These are phyloP conservation scores for Euglossa dilemma DNA, from an alignment of 1,140 invertebrate genomes.

Conservation along the genomic window DNA sequence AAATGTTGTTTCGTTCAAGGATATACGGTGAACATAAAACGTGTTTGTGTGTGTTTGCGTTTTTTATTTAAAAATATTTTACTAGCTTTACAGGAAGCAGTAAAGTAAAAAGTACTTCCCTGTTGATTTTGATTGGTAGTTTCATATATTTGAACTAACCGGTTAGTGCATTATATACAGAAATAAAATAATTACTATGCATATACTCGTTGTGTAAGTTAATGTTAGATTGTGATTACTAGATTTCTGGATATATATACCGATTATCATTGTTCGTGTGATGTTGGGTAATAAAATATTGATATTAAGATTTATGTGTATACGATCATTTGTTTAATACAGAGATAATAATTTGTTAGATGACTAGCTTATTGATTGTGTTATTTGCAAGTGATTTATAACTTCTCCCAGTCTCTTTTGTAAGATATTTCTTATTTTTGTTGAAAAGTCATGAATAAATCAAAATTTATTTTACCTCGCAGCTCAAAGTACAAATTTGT, in stretches of 20 bases:
- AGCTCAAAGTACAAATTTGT: no score
- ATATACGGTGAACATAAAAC: not conserved
- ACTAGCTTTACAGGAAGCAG: not conserved
- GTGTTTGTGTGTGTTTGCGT: not conserved
- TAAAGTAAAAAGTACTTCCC: not conserved
- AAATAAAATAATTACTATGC: not conserved
- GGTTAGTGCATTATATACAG: not conserved
- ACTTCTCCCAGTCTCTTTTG: no score
- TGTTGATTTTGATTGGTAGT: not conserved
- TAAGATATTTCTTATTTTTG: no score
- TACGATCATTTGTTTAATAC: not conserved
- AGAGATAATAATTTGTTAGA: not conserved
- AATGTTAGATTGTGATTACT: not conserved
- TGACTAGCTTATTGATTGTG: not conserved
- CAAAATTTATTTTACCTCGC: no score
- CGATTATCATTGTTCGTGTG: not conserved
- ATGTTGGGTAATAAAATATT: not conserved
- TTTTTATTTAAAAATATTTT: not conserved
- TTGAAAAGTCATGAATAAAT: no score
- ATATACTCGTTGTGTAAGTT: not conserved
- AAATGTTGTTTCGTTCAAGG: not conserved
- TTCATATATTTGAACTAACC: not conserved
- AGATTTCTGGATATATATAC: not conserved
- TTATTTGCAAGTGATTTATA: not conserved
- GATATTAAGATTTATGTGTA: not conserved